Conservation (phyloP, 2,888 invertebrate genomes). For the Patella pellucida region DNA sequence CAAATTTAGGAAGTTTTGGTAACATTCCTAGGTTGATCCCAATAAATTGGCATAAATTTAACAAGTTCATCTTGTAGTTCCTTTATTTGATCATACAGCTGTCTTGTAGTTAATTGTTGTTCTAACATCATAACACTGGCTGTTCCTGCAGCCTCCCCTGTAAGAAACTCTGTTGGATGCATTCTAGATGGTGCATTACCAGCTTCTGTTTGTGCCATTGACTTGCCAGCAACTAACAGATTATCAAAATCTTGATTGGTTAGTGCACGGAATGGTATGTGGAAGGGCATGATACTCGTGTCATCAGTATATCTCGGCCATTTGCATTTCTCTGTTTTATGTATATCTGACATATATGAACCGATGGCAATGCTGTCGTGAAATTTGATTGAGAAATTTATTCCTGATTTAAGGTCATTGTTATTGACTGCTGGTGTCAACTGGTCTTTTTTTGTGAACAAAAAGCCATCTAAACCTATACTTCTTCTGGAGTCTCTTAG, state of each 20-base stretch:
- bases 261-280: conserved; percentile 36
- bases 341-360: conserved; percentile 32
- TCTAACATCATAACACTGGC: conserved; percentile 32
- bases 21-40: conserved; percentile 13
- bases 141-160: conserved; percentile 35
- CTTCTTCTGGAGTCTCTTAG: conserved; percentile 36
- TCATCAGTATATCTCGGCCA: conserved; percentile 31
- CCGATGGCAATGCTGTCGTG: conserved; percentile 36
- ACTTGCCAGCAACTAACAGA: conserved; percentile 37
- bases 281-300: conserved; percentile 27
- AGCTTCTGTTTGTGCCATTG: conserved; percentile 35
- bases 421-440: neutral
- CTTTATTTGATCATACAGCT: conserved; percentile 18
- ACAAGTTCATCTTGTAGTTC: conserved; percentile 19
- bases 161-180: conserved; percentile 33
- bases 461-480: conserved; percentile 31
- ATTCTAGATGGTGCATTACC: conserved; percentile 34
- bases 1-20: too few relatives aligned
- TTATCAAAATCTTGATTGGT: conserved; percentile 34
- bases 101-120: conserved; percentile 17
- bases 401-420: neutral
- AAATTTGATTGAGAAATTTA: conserved; percentile 18
- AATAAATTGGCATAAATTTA: conserved; percentile 21
- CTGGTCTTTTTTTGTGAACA: conserved; percentile 22
- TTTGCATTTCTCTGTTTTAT: conserved; percentile 23